Evolutionary conservation across 2,113 vertebrate genomes (phyloP).

Genomic region (Hemiscyllium ocellatum): DNA sequence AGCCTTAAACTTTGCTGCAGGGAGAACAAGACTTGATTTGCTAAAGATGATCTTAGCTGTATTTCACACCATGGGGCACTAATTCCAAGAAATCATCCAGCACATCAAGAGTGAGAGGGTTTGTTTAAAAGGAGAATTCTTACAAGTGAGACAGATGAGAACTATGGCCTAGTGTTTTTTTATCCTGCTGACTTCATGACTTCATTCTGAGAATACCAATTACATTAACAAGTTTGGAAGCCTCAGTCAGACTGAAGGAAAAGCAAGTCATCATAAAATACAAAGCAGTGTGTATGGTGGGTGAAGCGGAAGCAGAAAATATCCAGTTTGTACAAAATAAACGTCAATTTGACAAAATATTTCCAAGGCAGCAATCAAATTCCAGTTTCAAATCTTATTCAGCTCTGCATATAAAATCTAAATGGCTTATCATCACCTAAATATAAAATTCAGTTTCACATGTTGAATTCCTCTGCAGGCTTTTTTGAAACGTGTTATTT

Average conservation of each 20-base stretch:
- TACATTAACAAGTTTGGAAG: background rate
- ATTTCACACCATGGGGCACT: background rate
- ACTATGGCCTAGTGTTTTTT: background rate
- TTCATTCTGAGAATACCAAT: conserved; percentile 20
- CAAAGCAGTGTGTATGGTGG: background rate
- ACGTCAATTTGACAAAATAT: background rate
- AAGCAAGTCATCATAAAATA: background rate
- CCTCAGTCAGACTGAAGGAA: background rate
- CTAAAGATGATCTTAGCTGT: background rate
- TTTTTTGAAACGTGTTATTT: background rate
- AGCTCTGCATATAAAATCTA: background rate
- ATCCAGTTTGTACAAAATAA: background rate
- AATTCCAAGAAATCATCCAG: background rate
- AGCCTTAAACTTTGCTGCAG: background rate
- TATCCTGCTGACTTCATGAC: background rate
- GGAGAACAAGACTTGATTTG: background rate
- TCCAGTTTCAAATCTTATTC: background rate
- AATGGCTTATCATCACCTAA: background rate
- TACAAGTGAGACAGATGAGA: background rate
- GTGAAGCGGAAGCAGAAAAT: background rate
- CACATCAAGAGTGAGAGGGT: background rate
- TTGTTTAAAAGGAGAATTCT: conserved; percentile 5
- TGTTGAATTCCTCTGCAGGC: background rate
- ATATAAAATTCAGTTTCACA: background rate
- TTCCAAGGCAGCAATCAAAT: background rate